phyloP scores from a whole-genome alignment of 23 tunicate genomes.

The Phallusia fumigata region DNA sequence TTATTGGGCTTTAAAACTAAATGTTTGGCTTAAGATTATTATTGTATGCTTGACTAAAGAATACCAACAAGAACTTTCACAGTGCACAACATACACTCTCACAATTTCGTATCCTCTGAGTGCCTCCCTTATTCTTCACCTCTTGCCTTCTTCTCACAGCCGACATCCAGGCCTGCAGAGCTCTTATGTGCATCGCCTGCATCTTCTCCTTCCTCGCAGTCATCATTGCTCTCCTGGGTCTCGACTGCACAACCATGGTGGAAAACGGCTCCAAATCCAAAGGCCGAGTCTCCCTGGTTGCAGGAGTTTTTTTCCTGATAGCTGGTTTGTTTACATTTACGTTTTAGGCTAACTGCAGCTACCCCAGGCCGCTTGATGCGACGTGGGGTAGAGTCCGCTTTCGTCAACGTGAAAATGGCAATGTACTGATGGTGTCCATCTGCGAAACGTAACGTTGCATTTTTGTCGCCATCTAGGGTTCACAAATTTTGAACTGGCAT shows the following conservation, averaged over 20 bases:
- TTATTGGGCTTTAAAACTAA: too few species aligned
- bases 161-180: slow-evolving; percentile 77
- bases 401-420: not conserved
- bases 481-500: too few species aligned
- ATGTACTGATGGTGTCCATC: not conserved
- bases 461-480: too few species aligned
- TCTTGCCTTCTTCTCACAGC: slow-evolving; percentile 27
- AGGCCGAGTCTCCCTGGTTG: slow-evolving; percentile 29
- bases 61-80: too few species aligned
- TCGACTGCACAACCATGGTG: slow-evolving; percentile 62
- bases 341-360: not conserved
- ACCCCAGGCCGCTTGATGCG: not conserved
- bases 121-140: not conserved
- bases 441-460: too few species aligned
- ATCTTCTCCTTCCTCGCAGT: slow-evolving; percentile 54
- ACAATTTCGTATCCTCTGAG: too few species aligned
- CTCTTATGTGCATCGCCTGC: slow-evolving; percentile 67
- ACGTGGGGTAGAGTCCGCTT: not conserved
- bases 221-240: slow-evolving; percentile 39
- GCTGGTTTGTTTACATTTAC: slow-evolving; percentile 46
- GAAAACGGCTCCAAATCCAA: slow-evolving; percentile 51
- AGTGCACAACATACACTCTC: too few species aligned
- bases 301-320: slow-evolving; percentile 42
- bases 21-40: too few species aligned
- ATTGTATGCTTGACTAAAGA: too few species aligned